Conservation (phyloP, 53 echinoderm and acorn worm species). For the Holothuria leucospilota region DNA sequence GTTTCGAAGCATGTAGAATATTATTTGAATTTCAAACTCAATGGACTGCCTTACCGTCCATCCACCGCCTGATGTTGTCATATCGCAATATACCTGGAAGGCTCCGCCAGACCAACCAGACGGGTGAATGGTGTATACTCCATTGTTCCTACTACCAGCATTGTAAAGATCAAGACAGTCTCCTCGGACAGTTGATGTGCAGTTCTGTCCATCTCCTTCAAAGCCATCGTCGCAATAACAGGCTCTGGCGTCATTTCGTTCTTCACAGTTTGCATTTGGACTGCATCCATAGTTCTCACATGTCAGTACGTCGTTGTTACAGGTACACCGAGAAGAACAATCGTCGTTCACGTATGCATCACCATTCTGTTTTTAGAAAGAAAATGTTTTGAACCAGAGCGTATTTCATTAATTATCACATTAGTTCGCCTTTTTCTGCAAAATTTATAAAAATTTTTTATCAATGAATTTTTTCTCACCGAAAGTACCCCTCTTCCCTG, state of each 20-base stretch:
- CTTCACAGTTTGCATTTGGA: conserved; percentile 5
- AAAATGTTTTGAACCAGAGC: not conserved
- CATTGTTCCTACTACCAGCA: not conserved
- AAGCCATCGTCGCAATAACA: conserved; percentile 1
- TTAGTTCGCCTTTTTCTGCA: too few relatives aligned
- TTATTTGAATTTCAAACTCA: too few relatives aligned
- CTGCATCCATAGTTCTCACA: not conserved
- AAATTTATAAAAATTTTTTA: too few relatives aligned
- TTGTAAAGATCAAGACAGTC: conserved; percentile 32
- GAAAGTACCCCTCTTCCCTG: too few relatives aligned
- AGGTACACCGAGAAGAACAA: conserved; percentile 17
- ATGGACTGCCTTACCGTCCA: conserved; percentile 11
- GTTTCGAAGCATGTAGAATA: too few relatives aligned
- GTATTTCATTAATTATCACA: too few relatives aligned
- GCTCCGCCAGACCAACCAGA: conserved; percentile 11
- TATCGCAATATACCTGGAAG: conserved; percentile 32
- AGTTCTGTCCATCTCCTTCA: conserved; percentile 13
- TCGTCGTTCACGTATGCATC: not conserved
- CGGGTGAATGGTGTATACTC: conserved; percentile 17
- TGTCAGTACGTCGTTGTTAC: not conserved
- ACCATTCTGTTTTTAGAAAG: not conserved
- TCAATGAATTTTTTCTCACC: too few relatives aligned
- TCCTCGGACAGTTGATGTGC: not conserved
- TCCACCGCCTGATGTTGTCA: conserved; percentile 2
- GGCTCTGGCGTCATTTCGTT: not conserved